Evolutionary conservation across 1,140 invertebrate species (phyloP).

Genomic region (Agraylea sexmaculata): DNA sequence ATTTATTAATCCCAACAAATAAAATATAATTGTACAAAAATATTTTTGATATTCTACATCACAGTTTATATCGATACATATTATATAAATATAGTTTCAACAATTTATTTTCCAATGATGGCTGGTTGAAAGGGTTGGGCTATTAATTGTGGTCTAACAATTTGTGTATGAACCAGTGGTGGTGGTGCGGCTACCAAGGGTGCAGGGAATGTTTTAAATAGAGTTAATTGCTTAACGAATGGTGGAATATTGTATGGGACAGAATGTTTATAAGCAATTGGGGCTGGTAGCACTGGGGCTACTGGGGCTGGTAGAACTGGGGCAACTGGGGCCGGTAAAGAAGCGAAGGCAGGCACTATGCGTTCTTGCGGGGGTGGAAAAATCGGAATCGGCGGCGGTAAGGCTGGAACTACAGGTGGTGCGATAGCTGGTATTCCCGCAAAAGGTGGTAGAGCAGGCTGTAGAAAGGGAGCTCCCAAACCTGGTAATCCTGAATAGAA

Average conservation of each 20-base stretch:
- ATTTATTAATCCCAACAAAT: no score
- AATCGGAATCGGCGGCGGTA: no score
- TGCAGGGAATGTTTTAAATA: constrained; percentile 19
- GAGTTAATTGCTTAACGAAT: constrained; percentile 26
- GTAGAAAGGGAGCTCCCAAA: no score
- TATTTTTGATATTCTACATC: no score
- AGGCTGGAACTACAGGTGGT: not conserved
- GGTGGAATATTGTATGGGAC: constrained; percentile 31
- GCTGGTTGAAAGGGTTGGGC: no score
- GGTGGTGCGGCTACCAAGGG: constrained; percentile 18
- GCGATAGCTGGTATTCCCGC: constrained; percentile 3
- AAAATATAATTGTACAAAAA: no score
- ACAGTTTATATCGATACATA: no score
- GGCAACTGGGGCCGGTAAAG: not conserved
- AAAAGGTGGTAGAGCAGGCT: no score
- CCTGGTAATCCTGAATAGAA: no score
- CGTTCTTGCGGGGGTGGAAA: not conserved
- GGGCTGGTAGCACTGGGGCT: constrained; percentile 16
- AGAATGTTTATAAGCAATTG: constrained; percentile 25
- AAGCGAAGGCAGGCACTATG: not conserved
- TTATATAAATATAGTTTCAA: no score
- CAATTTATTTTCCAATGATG: no score
- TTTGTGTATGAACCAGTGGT: not conserved
- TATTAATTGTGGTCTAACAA: no score
- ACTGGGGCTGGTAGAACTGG: constrained; percentile 7